Evolutionary conservation across 2,113 vertebrate species (phyloP).

Genomic region (Galeopterus variegatus): DNA sequence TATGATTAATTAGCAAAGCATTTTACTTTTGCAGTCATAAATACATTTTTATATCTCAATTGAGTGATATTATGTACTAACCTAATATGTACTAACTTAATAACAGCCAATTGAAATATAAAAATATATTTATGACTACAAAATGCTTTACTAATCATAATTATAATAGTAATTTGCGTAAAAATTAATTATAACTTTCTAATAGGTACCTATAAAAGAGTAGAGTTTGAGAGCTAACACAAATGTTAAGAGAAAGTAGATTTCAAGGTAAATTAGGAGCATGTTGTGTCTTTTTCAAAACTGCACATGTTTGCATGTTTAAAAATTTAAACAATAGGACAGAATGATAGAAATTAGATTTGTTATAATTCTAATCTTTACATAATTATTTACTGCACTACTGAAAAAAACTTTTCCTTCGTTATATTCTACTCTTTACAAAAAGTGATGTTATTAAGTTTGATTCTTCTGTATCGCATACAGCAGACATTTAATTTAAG

Average conservation of each 20-base stretch:
- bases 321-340: conserved; percentile 46
- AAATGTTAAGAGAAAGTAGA: conserved; percentile 36
- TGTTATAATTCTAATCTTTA: neutral
- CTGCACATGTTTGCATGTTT: neutral
- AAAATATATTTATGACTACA: neutral
- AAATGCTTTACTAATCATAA: conserved; percentile 32
- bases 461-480: neutral
- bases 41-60: neutral
- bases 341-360: neutral
- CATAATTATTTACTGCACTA: neutral
- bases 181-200: conserved; percentile 35
- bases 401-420: neutral
- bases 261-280: conserved; percentile 12
- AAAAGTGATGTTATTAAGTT: neutral
- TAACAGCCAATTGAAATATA: neutral
- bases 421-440: neutral
- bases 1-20: neutral
- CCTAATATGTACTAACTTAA: neutral
- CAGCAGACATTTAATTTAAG: neutral
- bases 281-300: neutral
- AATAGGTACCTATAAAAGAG: conserved; percentile 7
- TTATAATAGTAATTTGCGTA: conserved; percentile 22
- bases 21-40: neutral
- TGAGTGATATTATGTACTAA: no score
- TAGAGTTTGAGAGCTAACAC: conserved; percentile 10